Conservation (phyloP, 2,888 invertebrate genomes). For the Endotricha flammealis region DNA sequence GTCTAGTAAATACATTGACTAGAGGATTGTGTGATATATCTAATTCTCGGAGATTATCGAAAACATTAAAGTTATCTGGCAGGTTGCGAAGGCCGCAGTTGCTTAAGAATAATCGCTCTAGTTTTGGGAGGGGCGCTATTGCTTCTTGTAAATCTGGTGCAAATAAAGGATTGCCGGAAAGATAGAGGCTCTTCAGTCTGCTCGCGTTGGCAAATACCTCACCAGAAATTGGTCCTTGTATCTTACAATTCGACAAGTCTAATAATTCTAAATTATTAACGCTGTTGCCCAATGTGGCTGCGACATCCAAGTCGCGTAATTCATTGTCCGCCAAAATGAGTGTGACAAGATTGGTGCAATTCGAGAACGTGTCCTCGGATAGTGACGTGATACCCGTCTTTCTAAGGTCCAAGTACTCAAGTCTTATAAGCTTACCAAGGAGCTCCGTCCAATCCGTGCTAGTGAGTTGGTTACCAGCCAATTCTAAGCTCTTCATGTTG, state of each 20-base stretch:
- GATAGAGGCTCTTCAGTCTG: constrained; percentile 79
- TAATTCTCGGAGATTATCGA: constrained; percentile 81
- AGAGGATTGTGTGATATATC: constrained; percentile 85
- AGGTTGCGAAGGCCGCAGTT: constrained; percentile 81
- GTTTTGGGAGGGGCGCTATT: constrained; percentile 80
- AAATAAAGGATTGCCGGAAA: constrained; percentile 83
- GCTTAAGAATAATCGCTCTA: constrained; percentile 82
- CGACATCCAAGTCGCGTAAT: constrained; percentile 80
- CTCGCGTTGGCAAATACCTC: constrained; percentile 84
- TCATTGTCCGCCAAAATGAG: constrained; percentile 82
- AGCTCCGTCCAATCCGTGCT: constrained; percentile 80
- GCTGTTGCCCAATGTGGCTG: constrained; percentile 80
- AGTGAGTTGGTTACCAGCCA: constrained; percentile 78
- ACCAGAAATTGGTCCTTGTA: constrained; percentile 81
- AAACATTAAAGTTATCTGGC: constrained; percentile 82
- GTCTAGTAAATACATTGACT: constrained; percentile 81
- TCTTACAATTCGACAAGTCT: constrained; percentile 83
- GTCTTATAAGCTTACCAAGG: constrained; percentile 76
- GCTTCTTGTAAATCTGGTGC: constrained; percentile 83
- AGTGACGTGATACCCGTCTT: constrained; percentile 79
- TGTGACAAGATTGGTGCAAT: constrained; percentile 80
- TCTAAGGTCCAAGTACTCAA: constrained; percentile 81
- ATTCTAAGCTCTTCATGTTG: constrained; percentile 81
- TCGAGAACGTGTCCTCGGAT: constrained; percentile 81
- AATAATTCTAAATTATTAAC: constrained; percentile 81